Conservation (phyloP, 2,888 invertebrate species). For the Hirtodrosophila alboralis region DNA sequence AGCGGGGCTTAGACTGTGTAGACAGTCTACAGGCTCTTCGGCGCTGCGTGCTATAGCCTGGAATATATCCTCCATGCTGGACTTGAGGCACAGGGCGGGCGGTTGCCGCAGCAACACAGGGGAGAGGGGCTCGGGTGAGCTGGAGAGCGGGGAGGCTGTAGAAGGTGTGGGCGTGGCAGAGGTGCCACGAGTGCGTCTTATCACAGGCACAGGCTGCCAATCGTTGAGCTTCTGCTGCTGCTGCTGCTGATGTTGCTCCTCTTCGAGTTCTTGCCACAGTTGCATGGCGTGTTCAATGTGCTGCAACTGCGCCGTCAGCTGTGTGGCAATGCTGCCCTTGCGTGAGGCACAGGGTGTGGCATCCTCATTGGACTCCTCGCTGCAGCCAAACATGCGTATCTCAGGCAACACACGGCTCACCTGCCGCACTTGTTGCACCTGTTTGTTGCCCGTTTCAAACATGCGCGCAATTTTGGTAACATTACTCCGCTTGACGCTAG, state of each 20-base stretch:
- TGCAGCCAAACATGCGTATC: slow-evolving; percentile 54
- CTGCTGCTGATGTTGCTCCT: slow-evolving; percentile 41
- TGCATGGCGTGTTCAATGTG: slow-evolving; percentile 80
- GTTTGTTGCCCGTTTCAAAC: slow-evolving; percentile 81
- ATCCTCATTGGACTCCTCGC: slow-evolving; percentile 51
- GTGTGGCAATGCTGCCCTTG: slow-evolving; percentile 58
- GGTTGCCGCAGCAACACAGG: slow-evolving; percentile 69
- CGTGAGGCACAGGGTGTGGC: slow-evolving; percentile 59
- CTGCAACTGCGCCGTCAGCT: slow-evolving; percentile 69
- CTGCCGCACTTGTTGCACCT: slow-evolving; percentile 57
- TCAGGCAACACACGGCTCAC: slow-evolving; percentile 78
- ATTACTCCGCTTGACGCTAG: slow-evolving; percentile 67
- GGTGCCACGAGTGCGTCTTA: slow-evolving; percentile 61
- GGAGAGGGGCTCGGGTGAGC: slow-evolving; percentile 66
- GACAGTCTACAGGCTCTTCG: slow-evolving; percentile 64
- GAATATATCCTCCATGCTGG: slow-evolving; percentile 82
- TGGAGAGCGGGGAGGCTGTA: slow-evolving; percentile 73
- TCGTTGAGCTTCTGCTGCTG: slow-evolving; percentile 18
- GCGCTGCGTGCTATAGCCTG: slow-evolving; percentile 82
- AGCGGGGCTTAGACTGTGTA: slow-evolving; percentile 63
- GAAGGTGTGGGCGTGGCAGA: slow-evolving; percentile 81
- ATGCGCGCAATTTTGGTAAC: slow-evolving; percentile 83
- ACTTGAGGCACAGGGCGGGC: slow-evolving; percentile 72
- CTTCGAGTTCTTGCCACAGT: slow-evolving; percentile 72
- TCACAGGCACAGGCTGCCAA: slow-evolving; percentile 59